Conservation (phyloP, 2,888 invertebrate genomes). For the Sicus ferrugineus region DNA sequence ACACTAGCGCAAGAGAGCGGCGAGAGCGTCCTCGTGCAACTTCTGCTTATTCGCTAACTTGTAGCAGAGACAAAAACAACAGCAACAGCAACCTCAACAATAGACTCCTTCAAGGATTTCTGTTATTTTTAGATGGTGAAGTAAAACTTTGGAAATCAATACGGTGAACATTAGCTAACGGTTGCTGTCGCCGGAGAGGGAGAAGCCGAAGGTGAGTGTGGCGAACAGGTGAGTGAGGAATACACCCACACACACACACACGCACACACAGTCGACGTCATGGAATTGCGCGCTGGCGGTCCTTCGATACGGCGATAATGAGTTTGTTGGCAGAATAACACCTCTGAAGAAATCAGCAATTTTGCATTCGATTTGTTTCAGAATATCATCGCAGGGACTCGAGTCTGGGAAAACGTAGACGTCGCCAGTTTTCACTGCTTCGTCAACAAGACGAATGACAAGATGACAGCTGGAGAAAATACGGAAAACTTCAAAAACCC, state of each 20-base stretch:
- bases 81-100: constrained; percentile 4
- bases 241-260: no score
- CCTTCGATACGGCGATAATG: no score
- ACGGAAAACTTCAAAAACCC: no score
- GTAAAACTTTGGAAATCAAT: constrained; percentile 30
- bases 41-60: constrained; percentile 13
- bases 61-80: constrained; percentile 19
- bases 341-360: constrained; percentile 33
- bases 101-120: constrained; percentile 6
- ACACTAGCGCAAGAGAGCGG: no score
- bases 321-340: background rate
- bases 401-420: no score
- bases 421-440: no score
- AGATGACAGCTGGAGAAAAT: no score
- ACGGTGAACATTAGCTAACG: constrained; percentile 27
- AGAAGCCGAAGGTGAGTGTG: background rate
- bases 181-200: background rate
- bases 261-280: no score
- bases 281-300: no score
- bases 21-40: background rate
- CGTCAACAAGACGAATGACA: no score
- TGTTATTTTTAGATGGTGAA: constrained; percentile 11
- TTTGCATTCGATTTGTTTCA: constrained; percentile 11
- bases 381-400: background rate
- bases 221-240: background rate